Evolutionary conservation across 2,797 vertebrate species (phyloP).

Genomic region (Sparus aurata): DNA sequence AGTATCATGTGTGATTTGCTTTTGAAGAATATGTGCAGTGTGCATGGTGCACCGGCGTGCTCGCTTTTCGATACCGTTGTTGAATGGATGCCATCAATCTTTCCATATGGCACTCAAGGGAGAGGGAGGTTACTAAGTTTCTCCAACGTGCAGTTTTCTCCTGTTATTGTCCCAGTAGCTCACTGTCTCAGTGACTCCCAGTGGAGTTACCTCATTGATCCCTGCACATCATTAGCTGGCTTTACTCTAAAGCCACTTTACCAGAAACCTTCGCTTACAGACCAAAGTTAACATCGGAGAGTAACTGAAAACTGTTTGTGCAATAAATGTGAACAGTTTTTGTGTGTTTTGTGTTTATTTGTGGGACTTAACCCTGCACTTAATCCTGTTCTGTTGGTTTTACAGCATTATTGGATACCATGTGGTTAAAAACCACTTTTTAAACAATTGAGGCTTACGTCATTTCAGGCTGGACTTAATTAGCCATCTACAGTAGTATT

Average conservation of each 20-base stretch:
- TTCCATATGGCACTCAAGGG: conserved; percentile 72
- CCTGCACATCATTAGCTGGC: conserved; percentile 84
- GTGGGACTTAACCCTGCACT: conserved; percentile 11
- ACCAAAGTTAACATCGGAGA: conserved; percentile 55
- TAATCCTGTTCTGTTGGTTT: conserved; percentile 33
- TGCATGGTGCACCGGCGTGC: conserved; percentile 38
- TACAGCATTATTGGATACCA: neutral
- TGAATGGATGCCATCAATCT: conserved; percentile 77
- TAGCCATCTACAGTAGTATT: conserved; percentile 64
- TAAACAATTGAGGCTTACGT: conserved; percentile 35
- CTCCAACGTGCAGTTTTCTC: conserved; percentile 73
- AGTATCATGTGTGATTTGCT: conserved; percentile 23
- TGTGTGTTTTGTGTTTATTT: conserved; percentile 27
- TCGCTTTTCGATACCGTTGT: conserved; percentile 64
- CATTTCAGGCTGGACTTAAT: conserved; percentile 65
- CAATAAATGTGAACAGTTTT: conserved; percentile 9
- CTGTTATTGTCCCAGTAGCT: conserved; percentile 86
- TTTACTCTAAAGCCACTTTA: conserved; percentile 83
- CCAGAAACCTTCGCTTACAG: conserved; percentile 63
- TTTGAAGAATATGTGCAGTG: conserved; percentile 32
- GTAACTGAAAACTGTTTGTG: conserved; percentile 31
- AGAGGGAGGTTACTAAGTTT: conserved; percentile 82
- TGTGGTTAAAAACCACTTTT: conserved; percentile 30
- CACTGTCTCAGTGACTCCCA: conserved; percentile 82
- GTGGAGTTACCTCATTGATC: conserved; percentile 83